Evolutionary conservation across 92 coral and sea anemone species (phyloP), one percentile per base, ranked within the genome.

Genomic region (Scolanthus callimorphus): DNA sequence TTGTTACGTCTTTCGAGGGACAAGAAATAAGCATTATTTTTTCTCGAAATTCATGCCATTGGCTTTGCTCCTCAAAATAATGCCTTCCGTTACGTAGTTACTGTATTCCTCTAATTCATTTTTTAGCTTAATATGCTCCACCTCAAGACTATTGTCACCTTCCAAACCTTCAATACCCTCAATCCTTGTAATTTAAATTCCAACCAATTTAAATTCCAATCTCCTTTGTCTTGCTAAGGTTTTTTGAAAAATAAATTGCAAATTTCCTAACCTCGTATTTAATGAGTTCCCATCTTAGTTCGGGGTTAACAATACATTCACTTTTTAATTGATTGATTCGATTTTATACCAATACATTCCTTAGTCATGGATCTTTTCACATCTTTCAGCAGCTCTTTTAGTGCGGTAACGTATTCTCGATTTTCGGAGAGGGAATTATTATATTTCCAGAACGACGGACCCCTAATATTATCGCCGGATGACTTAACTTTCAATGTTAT

Each of bases 1-100:
- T 44, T 41, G 4, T 69, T 69, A 28, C 76, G 17, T n/a, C n/a
- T n/a, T n/a, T 37, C 24, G 21, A 69, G 37, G 19, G 55, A 17
- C 8, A 67, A 27, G 43, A 67, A 67, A 27, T 38, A 67, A 27
- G 13, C 27, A 12, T 47, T 61, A 46, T 63, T 27, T 69, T n/a
- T n/a, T 69, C 76, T 2, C 58, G 66, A 15, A 19, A 48, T 45
- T 69, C 67, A 69, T 69, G 51, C 76, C 76, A 58, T 1, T 44
- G 15, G 31, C 65, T 24, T 43, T 69, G 15, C 57, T 57, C 26
- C 76, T 29, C 12, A 69, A 2, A 3, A 69, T 69, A 1, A 57
- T 2, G n/a, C 76, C 67, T 11, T 69, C 58, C 27, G 58, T 69
- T 12, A 44, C 53, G 17, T 69, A 34, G 25, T 26, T 58, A 23